These are phyloP conservation scores for Pammene aurita DNA, from an alignment of 2,888 invertebrate genomes.

Conservation along the genomic window DNA sequence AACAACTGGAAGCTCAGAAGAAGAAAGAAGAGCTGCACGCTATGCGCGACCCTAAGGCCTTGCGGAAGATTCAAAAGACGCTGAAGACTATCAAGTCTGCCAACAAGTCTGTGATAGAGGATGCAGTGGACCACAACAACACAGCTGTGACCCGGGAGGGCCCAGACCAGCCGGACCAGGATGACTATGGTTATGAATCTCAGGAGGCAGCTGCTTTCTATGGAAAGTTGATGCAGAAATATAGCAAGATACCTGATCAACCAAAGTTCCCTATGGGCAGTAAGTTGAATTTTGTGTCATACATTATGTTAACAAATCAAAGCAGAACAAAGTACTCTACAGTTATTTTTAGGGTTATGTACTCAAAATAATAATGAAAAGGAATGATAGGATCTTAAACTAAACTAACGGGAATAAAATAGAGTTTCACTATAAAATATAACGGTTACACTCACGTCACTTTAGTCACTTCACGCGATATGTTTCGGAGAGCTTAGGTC, in stretches of 20 bases:
- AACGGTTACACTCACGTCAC: no score
- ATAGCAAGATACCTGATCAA: constrained; percentile 87
- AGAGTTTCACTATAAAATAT: no score
- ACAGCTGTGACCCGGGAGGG: constrained; percentile 89
- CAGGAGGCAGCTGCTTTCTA: constrained; percentile 91
- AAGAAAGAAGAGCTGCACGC: constrained; percentile 86
- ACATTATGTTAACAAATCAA: neutral
- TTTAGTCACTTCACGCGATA: no score
- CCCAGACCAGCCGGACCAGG: constrained; percentile 92
- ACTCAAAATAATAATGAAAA: no score
- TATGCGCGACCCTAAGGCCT: constrained; percentile 88
- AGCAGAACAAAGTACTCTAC: neutral
- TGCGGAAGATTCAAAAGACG: constrained; percentile 89
- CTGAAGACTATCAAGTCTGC: constrained; percentile 94
- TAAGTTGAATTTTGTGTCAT: constrained; percentile 51
- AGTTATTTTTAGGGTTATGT: no score
- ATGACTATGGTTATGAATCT: constrained; percentile 95
- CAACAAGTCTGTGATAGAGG: constrained; percentile 92
- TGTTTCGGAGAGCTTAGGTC: no score
- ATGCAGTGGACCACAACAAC: constrained; percentile 90
- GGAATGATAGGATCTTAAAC: no score
- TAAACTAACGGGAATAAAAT: no score
- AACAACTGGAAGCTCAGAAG: constrained; percentile 84
- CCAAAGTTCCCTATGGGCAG: constrained; percentile 85
- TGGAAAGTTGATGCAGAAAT: constrained; percentile 93